Evolutionary conservation across 2,888 invertebrate species (phyloP), one percentile per base, ranked within the genome.

Genomic region (Lordiphosa fenestrarum): DNA sequence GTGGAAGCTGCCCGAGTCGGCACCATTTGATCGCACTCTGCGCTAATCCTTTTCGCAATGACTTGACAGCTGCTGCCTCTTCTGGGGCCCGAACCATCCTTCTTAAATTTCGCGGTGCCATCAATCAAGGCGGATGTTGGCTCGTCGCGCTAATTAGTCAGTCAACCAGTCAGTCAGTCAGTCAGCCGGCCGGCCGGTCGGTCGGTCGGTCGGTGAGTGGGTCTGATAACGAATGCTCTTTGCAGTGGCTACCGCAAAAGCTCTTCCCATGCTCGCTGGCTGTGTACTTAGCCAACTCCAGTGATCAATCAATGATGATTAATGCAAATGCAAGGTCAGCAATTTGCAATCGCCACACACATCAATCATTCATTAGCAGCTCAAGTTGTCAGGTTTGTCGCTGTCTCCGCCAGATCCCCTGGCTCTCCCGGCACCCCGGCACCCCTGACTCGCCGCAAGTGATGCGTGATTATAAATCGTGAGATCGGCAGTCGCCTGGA

Each of bases 101-200:
- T 88, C 87, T 87, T 88, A 86, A 86, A 84, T 87, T 87, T 86
- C 80, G 86, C 88, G 87, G 84, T 87, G 87, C 87, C 87, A 88
- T 87, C 87, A 87, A 87, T 87, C 87, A 87, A 72, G 77, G 66
- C 80, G 83, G 70, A 80, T 84, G 74, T 71, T 50, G 47, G 49
- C 53, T 46, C 83, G 69, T 73, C 76, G 74, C 71, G 72, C 84
- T 86, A 85, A 86, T 84, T 84, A 84, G 80, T 86, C 85, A 84
- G 70, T 76, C 76, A 60, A 59, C 57, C 65, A 58, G 50, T 52
- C 46, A 53, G 57, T 55, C 55, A 55, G 49, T 46, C 55, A 48
- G 47, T 37, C 48, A 55, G 57, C 56, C 62, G 54, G 41, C 35
- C 41, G 30, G 63, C 51, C 42, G 38, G 50, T 54, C 40, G 42